Evolutionary conservation across 2,797 vertebrate species (phyloP), one percentile per base, ranked within the genome.

Genomic region (Remorina albescens): DNA sequence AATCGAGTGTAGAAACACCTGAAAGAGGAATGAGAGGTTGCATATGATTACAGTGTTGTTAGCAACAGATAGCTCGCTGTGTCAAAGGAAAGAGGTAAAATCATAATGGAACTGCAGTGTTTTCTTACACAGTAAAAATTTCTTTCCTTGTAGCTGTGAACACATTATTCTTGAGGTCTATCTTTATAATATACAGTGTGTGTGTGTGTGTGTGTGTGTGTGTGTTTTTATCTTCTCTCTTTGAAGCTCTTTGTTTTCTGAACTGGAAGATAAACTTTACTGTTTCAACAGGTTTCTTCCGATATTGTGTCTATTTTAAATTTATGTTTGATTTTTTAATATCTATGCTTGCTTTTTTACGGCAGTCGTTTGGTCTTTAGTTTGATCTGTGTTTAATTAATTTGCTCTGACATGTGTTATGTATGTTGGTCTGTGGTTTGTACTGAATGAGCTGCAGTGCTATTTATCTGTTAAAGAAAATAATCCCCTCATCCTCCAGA

Each of bases 11-110:
- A 63, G 37, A 42, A 67, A 64, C 42, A 25, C 28, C 39, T 66
- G 47, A 56, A 67, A 71, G 18, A 55, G 41, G 21, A 54, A 18
- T 23, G 37, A 63, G 46, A 51, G 54, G 41, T 77, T 77, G 58
- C 65, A 50, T 41, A 26, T 13, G 59, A 76, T 78, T 80, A 63
- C 66, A 18, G 28, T 60, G 41, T 28, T 47, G 25, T 70, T 75
- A 32, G 47, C 37, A 66, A 34, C 41, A 76, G 65, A 69, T 54
- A 59, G 46, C 37, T 30, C 36, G 28, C 41, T 39, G 13, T 37
- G 62, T 50, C 23, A 19, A 46, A 80, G 32, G 6, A 67, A 37
- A 4, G 26, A 76, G 30, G 44, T 25, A 50, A 51, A 56, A 8
- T 10, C 15, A 61, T 55, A 49, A 42, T 30, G 23, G 37, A 54